A percentile compares a stretch with the other conserved stretches of the same genome.
Evolutionary conservation across 2,113 vertebrate genomes (phyloP).

Genomic region (Noturus placidus): DNA sequence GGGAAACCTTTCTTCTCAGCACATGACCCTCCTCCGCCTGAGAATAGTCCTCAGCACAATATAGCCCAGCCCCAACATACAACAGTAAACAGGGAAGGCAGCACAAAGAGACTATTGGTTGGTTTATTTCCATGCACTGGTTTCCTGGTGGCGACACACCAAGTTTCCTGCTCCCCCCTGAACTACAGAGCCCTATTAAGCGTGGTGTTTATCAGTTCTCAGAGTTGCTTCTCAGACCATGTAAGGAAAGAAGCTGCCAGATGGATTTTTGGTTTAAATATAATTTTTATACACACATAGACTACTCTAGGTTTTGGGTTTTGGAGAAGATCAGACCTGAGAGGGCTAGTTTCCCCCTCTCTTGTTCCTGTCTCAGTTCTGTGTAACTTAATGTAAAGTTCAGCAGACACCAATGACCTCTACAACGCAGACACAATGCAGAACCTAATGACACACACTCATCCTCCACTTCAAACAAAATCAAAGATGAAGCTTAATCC

Average conservation of each 20-base stretch:
- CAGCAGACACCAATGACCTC: background rate
- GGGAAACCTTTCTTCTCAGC: background rate
- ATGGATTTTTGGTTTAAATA: constrained; percentile 1
- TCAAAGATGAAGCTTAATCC: background rate
- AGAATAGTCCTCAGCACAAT: constrained; percentile 40
- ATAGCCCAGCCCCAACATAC: constrained; percentile 25
- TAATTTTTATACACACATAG: constrained; percentile 13
- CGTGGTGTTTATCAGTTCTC: constrained; percentile 25
- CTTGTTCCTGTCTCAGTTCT: background rate
- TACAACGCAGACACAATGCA: too few relatives aligned
- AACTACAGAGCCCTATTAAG: constrained; percentile 37
- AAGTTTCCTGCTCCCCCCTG: constrained; percentile 36
- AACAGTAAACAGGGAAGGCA: constrained; percentile 50
- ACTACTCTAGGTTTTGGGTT: background rate
- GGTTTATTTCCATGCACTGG: constrained; percentile 34
- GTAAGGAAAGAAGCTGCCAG: constrained; percentile 44
- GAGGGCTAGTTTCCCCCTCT: background rate
- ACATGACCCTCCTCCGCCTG: constrained; percentile 12
- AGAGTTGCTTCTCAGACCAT: constrained; percentile 16
- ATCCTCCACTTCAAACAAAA: constrained; percentile 4
- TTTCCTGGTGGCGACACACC: constrained; percentile 44
- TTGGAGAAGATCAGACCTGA: background rate
- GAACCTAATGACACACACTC: background rate
- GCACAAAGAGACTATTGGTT: constrained; percentile 50
- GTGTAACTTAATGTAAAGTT: background rate